These are phyloP conservation scores for Aphidius gifuensis DNA, from an alignment of 1,140 invertebrate species.

Conservation along the genomic window DNA sequence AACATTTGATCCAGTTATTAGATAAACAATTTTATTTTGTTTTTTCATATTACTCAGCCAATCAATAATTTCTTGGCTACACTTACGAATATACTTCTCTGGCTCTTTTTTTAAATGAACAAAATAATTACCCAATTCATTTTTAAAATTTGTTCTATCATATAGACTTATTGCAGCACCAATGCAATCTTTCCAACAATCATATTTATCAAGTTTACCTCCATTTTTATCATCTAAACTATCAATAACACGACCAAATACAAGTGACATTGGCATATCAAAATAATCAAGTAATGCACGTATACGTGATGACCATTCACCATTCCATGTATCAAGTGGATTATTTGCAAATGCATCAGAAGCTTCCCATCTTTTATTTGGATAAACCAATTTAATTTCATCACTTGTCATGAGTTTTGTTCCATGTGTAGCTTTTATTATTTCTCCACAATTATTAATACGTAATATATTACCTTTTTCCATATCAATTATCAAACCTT, in stretches of 20 bases:
- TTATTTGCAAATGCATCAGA: slow-evolving; percentile 58
- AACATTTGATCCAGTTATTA: slow-evolving; percentile 76
- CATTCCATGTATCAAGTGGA: slow-evolving; percentile 63
- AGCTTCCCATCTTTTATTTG: slow-evolving; percentile 60
- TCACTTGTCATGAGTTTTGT: slow-evolving; percentile 58
- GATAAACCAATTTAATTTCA: slow-evolving; percentile 64
- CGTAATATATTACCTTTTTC: slow-evolving; percentile 72
- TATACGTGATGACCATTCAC: slow-evolving; percentile 59
- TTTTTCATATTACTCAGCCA: slow-evolving; percentile 64
- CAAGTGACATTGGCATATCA: slow-evolving; percentile 67
- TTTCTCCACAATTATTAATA: slow-evolving; percentile 60
- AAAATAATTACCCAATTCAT: slow-evolving; percentile 63
- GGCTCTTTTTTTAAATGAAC: slow-evolving; percentile 61
- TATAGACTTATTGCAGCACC: slow-evolving; percentile 65
- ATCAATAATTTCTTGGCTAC: slow-evolving; percentile 58
- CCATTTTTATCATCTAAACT: slow-evolving; percentile 60
- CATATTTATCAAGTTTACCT: slow-evolving; percentile 49
- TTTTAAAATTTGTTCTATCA: slow-evolving; percentile 60
- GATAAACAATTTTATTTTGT: slow-evolving; percentile 60
- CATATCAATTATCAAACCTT: slow-evolving; percentile 73
- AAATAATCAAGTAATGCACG: slow-evolving; percentile 74
- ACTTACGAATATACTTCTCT: slow-evolving; percentile 63
- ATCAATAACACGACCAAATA: slow-evolving; percentile 72
- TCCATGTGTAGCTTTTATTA: slow-evolving; percentile 70
- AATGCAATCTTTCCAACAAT: slow-evolving; percentile 67